Evolutionary conservation across 2,113 vertebrate species (phyloP), one percentile per base, ranked within the genome.

Genomic region (Gambusia holbrooki): DNA sequence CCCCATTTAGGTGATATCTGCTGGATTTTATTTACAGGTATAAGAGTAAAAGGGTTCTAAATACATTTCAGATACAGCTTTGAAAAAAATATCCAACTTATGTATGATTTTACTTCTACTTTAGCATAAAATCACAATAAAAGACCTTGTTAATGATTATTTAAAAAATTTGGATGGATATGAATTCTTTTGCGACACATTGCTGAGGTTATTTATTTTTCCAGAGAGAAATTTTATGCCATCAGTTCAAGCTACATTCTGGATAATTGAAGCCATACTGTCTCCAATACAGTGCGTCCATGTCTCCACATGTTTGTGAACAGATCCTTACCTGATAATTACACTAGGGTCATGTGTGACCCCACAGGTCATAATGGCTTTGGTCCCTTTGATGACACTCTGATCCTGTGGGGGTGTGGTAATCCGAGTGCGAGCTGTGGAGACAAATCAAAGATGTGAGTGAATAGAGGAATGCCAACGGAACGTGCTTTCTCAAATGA

Each of bases 351-450:
- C 97, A 0, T 98, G 97, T 74, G 96, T 96, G 88, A 97, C 98
- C 3, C 97, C 96, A 0, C 98, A 99, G 83, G 94, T 95, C 96
- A 99, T 94, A 60, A 94, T 81, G 5, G 97, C 98, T 86, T 97
- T 98, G n/a, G 97, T 98, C 12, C 97, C 98, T 86, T 99, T 99
- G 93, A 99, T 99, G 82, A 99, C 97, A 0, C 96, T 99, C 93
- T 97, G 98, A 87, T 99, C 96, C 94, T 97, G 96, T 0, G 97
- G 97, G 0, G 97, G 96, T 71, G 89, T 95, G 0, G 95, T 97
- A 88, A 99, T 98, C 1, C 96, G 95, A 3, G 98, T 99, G 77
- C 97, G 96, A 33, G 97, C 98, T 99, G 93, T 0, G 45, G 76
- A 62, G 32, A 66, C 8, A 68, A 40, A 72, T 69, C 5, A 42